Evolutionary conservation across 2,113 vertebrate species (phyloP).

Genomic region (Chelonoidis abingdonii): DNA sequence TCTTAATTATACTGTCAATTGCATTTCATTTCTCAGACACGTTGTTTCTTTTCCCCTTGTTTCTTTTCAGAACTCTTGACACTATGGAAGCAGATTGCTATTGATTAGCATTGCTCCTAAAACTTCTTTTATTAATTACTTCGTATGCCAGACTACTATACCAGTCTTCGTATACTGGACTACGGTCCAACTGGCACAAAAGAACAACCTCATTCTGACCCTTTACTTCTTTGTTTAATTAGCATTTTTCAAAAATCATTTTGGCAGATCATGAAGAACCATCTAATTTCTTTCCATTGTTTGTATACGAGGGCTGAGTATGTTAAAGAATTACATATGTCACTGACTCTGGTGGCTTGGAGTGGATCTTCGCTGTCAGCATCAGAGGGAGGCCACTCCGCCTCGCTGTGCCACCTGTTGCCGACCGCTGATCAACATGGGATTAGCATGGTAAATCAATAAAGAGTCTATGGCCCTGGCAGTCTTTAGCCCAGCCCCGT

Average conservation of each 20-base stretch:
- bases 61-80: background rate
- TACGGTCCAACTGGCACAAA: background rate
- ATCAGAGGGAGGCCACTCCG: too few relatives aligned
- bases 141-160: background rate
- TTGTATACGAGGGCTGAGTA: background rate
- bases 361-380: too few relatives aligned
- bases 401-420: too few relatives aligned
- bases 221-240: background rate
- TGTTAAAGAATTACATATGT: background rate
- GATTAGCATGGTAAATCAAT: too few relatives aligned
- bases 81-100: background rate
- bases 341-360: background rate
- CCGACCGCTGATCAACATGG: too few relatives aligned
- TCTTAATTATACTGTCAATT: background rate
- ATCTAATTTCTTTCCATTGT: background rate
- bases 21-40: fast-evolving
- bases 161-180: background rate
- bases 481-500: too few relatives aligned
- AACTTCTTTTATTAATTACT: background rate
- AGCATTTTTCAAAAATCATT: background rate
- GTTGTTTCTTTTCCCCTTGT: background rate
- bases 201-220: background rate
- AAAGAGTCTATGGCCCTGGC: too few relatives aligned
- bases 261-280: background rate
- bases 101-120: background rate